phyloP scores from a whole-genome alignment of 2,888 invertebrate genomes.

The Drosophila recens region DNA sequence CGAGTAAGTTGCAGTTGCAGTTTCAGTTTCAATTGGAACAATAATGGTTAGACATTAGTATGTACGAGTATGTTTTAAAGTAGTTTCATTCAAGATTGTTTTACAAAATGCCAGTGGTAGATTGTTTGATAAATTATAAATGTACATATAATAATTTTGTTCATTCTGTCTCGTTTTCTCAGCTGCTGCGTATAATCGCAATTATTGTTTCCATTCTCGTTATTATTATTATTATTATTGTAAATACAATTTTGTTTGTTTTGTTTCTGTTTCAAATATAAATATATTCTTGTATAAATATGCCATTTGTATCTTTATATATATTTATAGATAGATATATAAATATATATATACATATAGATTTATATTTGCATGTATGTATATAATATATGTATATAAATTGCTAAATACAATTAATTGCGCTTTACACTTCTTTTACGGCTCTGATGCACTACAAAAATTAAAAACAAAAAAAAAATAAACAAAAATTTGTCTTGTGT shows the following conservation, averaged over 20 bases:
- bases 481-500: slow-evolving; percentile 45
- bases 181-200: slow-evolving; percentile 37
- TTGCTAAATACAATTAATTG: slow-evolving; percentile 78
- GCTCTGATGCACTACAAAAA: slow-evolving; percentile 63
- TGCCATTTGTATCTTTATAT: slow-evolving; percentile 60
- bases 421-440: slow-evolving; percentile 73
- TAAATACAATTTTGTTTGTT: slow-evolving; percentile 69
- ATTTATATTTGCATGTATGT: slow-evolving; percentile 48
- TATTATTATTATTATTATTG: slow-evolving; percentile 36
- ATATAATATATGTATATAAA: slow-evolving; percentile 69
- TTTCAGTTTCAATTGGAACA: slow-evolving; percentile 10
- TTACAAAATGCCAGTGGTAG: slow-evolving; percentile 25
- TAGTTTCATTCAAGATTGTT: slow-evolving; percentile 5
- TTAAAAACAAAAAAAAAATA: slow-evolving; percentile 42
- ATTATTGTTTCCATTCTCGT: slow-evolving; percentile 49
- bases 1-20: slow-evolving; percentile 16
- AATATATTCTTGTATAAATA: slow-evolving; percentile 74
- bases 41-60: slow-evolving; percentile 16
- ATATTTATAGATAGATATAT: slow-evolving; percentile 47
- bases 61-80: slow-evolving; percentile 17
- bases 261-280: slow-evolving; percentile 60
- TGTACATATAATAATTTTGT: slow-evolving; percentile 24
- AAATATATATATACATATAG: slow-evolving; percentile 51
- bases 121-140: slow-evolving; percentile 20
- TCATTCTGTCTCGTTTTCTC: slow-evolving; percentile 41